phyloP scores from a whole-genome alignment of 1,140 invertebrate genomes.

The Drosophila malerkotliana region DNA sequence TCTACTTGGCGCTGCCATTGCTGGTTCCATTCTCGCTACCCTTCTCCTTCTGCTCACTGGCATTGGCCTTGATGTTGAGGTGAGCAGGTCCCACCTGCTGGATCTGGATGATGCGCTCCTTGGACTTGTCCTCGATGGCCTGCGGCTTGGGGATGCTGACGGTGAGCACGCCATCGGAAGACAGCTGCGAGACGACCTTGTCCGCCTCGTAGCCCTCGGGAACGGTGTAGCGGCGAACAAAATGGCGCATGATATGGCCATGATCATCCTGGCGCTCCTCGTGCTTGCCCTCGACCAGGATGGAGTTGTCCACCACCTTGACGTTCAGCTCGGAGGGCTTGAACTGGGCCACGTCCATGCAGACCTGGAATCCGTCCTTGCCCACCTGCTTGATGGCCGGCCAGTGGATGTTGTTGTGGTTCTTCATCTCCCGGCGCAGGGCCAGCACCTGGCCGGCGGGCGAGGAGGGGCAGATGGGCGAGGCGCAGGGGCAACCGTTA shows the following conservation, averaged over 20 bases:
- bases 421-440: slow-evolving; percentile 39
- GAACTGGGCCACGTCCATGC: slow-evolving; percentile 88
- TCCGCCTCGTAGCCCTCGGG: slow-evolving; percentile 88
- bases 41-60: slow-evolving; percentile 30
- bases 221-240: slow-evolving; percentile 88
- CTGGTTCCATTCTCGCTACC: slow-evolving; percentile 30
- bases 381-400: slow-evolving; percentile 48
- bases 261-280: slow-evolving; percentile 88
- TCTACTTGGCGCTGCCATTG: slow-evolving; percentile 48
- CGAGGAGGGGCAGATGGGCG: slow-evolving; percentile 55
- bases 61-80: slow-evolving; percentile 51
- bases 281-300: slow-evolving; percentile 89
- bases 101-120: slow-evolving; percentile 64
- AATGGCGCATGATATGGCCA: slow-evolving; percentile 87
- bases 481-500: slow-evolving; percentile 56
- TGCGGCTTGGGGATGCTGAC: slow-evolving; percentile 86
- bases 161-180: slow-evolving; percentile 90
- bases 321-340: slow-evolving; percentile 90
- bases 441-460: slow-evolving; percentile 53
- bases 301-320: slow-evolving; percentile 88
- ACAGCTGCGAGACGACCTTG: slow-evolving; percentile 87
- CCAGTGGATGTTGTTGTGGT: slow-evolving; percentile 41
- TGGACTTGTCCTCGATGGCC: slow-evolving; percentile 70
- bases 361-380: slow-evolving; percentile 85
- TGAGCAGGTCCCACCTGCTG: slow-evolving; percentile 62